Base-by-base conservation (phyloP, 2,797 vertebrate species). In the Delichon dasypus region DNA sequence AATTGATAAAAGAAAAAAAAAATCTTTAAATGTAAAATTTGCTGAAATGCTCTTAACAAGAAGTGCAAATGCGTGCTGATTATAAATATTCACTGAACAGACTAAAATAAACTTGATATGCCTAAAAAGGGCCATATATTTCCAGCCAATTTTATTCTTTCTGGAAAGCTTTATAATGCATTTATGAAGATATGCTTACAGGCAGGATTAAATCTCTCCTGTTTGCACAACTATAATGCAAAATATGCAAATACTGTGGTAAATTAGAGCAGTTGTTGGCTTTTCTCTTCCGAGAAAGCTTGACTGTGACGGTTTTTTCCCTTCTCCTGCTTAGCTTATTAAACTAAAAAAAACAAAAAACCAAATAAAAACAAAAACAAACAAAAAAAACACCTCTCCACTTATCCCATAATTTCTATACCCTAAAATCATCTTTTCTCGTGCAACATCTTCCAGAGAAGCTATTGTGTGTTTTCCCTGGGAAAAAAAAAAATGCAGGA, bases 41-140 rank as follows among this genome's bases (percentile, higher is more conserved):
- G 50, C 50, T 85, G 82, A 95, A 96, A 91, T 30, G 47, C 47
- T 92, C 60, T 89, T 90, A 65, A 57, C 29, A 36, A 92, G 77
- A 89, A 97, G 61, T 58, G 9, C 2, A 71, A 95, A 91, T 79
- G n/a, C 77, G 48, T 86, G 71, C 57, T 64, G 85, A 86, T 77
- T 89, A 80, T 81, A 97, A 95, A 85, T 60, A 88, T 44, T 93
- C 74, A 67, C 78, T 73, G 79, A 97, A 90, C 76, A 61, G 80
- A 74, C 67, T 67, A 94, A 60, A 87, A 96, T 97, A 96, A 97
- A 97, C 96, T 76, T 95, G 11, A 93, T 93, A 81, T 90, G 77
- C 58, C 86, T 94, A 90, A 58, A 29, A 94, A 96, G 78, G 71
- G 86, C 72, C 83, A 66, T 94, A 95, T 96, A 93, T 95, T 95